phyloP scores from a whole-genome alignment of 2,888 invertebrate genomes.

The Drosophila greeni region DNA sequence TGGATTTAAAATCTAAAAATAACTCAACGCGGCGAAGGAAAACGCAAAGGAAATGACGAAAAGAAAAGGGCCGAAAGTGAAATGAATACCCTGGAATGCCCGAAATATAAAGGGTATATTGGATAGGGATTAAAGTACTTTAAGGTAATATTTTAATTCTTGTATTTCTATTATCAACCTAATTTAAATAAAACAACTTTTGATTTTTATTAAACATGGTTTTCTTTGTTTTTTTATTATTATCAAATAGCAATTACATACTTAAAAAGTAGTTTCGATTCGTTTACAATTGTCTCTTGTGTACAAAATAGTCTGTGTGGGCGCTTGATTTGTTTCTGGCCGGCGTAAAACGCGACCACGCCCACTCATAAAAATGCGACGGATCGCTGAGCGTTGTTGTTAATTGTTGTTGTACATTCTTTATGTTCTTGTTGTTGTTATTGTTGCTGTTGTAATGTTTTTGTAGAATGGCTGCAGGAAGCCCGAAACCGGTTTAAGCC shows the following conservation, averaged over 20 bases:
- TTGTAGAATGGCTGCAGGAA: constrained; percentile 50
- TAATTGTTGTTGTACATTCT: constrained; percentile 21
- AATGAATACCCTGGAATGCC: constrained; percentile 19
- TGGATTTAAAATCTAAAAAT: constrained; percentile 51
- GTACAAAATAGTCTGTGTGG: constrained; percentile 29
- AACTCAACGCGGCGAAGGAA: constrained; percentile 34
- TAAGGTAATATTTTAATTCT: not conserved
- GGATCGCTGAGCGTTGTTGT: constrained; percentile 31
- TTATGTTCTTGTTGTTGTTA: constrained; percentile 16
- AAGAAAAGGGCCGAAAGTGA: constrained; percentile 35
- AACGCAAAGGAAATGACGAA: constrained; percentile 9
- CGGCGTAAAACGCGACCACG: constrained; percentile 40
- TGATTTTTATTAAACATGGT: constrained; percentile 49
- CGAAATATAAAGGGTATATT: not conserved
- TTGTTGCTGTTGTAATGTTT: constrained; percentile 16
- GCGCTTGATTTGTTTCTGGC: constrained; percentile 17
- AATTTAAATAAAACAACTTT: not conserved
- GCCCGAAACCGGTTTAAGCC: constrained; percentile 34
- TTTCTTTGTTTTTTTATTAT: constrained; percentile 41
- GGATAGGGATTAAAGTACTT: not conserved
- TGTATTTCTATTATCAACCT: not conserved
- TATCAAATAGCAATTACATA: constrained; percentile 53
- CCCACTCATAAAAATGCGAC: constrained; percentile 32
- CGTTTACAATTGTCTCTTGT: constrained; percentile 20
- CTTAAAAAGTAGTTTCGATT: constrained; percentile 48